Conservation (phyloP, 2,113 vertebrate genomes). For the Platanista minor region DNA sequence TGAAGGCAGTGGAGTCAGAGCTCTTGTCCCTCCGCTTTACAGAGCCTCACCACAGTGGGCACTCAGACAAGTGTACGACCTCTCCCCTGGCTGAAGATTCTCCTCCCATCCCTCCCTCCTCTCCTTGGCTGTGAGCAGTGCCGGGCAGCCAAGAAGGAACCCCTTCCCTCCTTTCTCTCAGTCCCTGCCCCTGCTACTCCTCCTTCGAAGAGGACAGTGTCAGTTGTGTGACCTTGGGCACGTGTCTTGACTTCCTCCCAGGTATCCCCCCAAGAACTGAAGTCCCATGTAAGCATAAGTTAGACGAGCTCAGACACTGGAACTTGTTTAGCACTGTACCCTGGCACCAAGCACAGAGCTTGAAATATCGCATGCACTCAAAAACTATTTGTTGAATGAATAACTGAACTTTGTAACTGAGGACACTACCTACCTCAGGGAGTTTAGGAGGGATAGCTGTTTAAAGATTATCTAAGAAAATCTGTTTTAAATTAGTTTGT, state of each 20-base stretch:
- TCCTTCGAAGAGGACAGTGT: not conserved
- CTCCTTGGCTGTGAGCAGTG: not conserved
- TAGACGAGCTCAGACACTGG: not conserved
- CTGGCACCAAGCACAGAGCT: not conserved
- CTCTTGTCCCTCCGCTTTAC: not conserved
- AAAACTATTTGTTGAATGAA: not conserved
- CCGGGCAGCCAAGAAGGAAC: not conserved
- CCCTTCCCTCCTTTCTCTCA: rapidly evolving
- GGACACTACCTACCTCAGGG: not conserved
- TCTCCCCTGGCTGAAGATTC: not conserved
- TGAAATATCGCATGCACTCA: rapidly evolving
- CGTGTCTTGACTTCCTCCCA: not conserved
- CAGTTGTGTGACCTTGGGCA: not conserved
- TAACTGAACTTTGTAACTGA: not conserved
- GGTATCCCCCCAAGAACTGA: not conserved
- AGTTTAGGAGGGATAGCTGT: not conserved
- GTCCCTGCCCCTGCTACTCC: not conserved
- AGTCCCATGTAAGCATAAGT: not conserved
- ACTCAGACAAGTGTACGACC: not conserved
- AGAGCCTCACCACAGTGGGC: not conserved
- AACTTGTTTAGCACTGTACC: not conserved
- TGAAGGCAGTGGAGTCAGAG: not conserved
- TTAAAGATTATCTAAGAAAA: not conserved
- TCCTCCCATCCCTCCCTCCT: not conserved
- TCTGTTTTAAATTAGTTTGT: not conserved